Evolutionary conservation across 2,797 vertebrate genomes (phyloP).

Genomic region (Rousettus madagascariensis): DNA sequence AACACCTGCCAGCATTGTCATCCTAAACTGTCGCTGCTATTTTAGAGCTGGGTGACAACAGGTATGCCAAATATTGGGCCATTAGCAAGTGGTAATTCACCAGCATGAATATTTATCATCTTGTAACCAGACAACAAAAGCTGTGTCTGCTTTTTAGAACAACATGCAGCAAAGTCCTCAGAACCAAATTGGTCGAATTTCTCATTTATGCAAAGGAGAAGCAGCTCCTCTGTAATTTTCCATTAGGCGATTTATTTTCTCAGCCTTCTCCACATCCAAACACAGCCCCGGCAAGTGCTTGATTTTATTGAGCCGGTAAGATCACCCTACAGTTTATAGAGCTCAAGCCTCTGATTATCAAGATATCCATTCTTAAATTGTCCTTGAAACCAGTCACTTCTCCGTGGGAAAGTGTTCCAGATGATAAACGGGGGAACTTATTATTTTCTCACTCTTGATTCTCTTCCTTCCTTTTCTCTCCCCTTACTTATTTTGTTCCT

Average conservation of each 20-base stretch:
- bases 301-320: neutral
- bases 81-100: constrained; percentile 63
- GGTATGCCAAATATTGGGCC: constrained; percentile 67
- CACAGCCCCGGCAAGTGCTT: neutral
- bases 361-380: neutral
- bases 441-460: neutral
- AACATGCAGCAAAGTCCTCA: neutral
- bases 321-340: neutral
- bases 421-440: neutral
- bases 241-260: constrained; percentile 59
- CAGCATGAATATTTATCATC: constrained; percentile 72
- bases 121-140: constrained; percentile 45
- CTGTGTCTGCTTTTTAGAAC: constrained; percentile 49
- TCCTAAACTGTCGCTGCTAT: constrained; percentile 51
- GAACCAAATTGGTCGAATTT: constrained; percentile 40
- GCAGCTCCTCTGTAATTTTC: constrained; percentile 50
- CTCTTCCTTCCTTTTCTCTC: too few relatives aligned
- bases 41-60: constrained; percentile 61
- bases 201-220: constrained; percentile 37
- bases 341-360: neutral
- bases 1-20: constrained; percentile 58
- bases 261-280: constrained; percentile 4
- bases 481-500: neutral
- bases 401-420: neutral
- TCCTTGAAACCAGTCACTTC: neutral